Conservation (phyloP, 1,140 invertebrate species). For the Macrocentrus cingulum region DNA sequence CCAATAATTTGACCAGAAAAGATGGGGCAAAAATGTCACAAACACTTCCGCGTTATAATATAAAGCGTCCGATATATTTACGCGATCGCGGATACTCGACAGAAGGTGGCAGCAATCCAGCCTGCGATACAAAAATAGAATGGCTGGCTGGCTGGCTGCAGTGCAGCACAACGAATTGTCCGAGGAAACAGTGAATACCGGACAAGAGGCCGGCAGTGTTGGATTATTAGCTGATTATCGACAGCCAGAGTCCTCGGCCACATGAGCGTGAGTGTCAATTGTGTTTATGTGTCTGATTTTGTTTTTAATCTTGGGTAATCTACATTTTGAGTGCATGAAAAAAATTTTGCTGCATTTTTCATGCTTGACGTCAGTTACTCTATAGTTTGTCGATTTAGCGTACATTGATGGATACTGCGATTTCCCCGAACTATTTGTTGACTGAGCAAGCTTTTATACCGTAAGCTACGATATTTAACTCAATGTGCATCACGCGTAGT, state of each 20-base stretch:
- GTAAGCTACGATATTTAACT: constrained; percentile 8
- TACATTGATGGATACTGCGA: no score
- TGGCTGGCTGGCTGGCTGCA: constrained; percentile 3
- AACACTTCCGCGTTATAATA: constrained; percentile 15
- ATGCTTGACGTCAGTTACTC: background rate
- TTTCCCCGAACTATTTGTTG: constrained; percentile 15
- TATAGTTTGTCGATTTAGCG: background rate
- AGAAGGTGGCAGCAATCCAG: constrained; percentile 18
- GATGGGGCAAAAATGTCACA: background rate
- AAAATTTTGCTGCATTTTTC: background rate
- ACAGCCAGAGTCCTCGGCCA: background rate
- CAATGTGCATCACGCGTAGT: constrained; percentile 9
- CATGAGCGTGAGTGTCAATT: constrained; percentile 2
- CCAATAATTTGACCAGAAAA: no score
- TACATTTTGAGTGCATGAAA: no score
- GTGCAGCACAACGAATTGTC: no score
- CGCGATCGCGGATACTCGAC: constrained; percentile 13
- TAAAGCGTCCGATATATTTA: constrained; percentile 16
- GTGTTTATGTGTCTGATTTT: background rate
- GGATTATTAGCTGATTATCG: background rate
- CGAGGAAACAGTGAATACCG: background rate
- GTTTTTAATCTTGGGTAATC: no score
- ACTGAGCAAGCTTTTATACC: constrained; percentile 7
- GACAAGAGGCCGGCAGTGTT: background rate
- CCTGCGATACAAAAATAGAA: constrained; percentile 15